Conservation (phyloP, 1,140 invertebrate genomes). For the Eueides isabella region DNA sequence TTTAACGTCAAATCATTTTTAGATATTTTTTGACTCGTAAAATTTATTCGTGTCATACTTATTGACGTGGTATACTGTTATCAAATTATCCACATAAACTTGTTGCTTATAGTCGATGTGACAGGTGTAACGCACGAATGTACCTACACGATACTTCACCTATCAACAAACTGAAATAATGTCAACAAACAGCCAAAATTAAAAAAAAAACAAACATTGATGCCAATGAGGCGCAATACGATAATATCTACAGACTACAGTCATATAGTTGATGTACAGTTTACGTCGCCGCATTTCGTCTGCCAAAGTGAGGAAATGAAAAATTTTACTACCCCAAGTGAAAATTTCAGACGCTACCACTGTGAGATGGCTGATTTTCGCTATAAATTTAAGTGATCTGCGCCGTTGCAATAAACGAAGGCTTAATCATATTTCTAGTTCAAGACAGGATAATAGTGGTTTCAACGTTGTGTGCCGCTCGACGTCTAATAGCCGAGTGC, state of each 20-base stretch:
- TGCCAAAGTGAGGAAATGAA: too few species aligned
- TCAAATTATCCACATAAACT: neutral
- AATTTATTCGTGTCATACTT: neutral
- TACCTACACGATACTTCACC: too few species aligned
- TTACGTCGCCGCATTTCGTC: too few species aligned
- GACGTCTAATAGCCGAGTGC: neutral
- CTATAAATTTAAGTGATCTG: neutral
- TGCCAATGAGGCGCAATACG: too few species aligned
- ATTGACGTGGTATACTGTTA: neutral
- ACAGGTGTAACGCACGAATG: neutral
- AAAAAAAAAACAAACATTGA: too few species aligned
- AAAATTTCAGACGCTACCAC: too few species aligned
- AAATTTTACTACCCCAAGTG: too few species aligned
- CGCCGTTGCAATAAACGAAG: neutral
- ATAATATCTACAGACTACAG: too few species aligned
- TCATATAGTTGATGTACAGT: too few species aligned
- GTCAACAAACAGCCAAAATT: neutral
- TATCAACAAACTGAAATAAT: neutral
- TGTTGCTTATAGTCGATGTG: neutral
- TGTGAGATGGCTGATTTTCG: neutral
- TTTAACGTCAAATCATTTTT: too few species aligned
- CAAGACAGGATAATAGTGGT: neutral
- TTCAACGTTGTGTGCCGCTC: neutral
- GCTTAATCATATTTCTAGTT: neutral
- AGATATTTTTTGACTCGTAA: neutral